Base-by-base conservation (phyloP, 2,888 invertebrate genomes). In the Harpalus rubripes region DNA sequence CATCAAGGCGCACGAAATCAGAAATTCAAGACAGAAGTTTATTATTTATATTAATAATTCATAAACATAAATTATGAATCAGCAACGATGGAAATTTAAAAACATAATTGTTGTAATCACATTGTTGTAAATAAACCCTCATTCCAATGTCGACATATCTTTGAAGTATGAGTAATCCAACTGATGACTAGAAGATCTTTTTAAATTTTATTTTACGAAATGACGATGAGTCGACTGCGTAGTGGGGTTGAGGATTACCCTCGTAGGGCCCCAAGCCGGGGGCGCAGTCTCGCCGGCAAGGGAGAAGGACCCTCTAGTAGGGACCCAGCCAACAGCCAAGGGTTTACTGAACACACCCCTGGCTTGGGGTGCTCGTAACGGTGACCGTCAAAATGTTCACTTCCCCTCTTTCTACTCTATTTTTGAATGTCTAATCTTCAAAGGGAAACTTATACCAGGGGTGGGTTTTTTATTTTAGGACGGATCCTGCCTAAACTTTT, bases 351-450 rank as follows among this genome's bases (percentile, higher is more conserved):
- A 74, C 72, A 74, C 72, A 74, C 72, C 72, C 65, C 41, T 68
- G 16, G 72, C 72, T 74, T 18, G 80, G 80, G 80, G 80, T 80
- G 61, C 61, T 22, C 80, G 80, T 63, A 18, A 39, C 63, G 91
- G 92, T 91, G 91, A 91, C 91, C 91, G 91, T 89, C 89, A 90
- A 88, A 89, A 80, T 80, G 91, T 74, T 68, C 68, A 12, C 39
- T 39, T 68, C 68, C 26, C 39, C 26, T 22, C 10, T 26, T 22
- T 32, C n/a, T 39, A n/a, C 15, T 68, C 41, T 74, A 74, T 44
- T 74, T 74, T 74, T 72, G n/a, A 72, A 72, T 72, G 18, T 16
- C 6, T 74, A 44, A 74, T 74, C 72, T 41, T 68, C 68, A 63
- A 63, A 63, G 63, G 22, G 63, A 63, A 63, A 26, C 12, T 63